Evolutionary conservation across 2,888 invertebrate genomes (phyloP), one percentile per base, ranked within the genome.

Genomic region (Pristionchus exspectatus): DNA sequence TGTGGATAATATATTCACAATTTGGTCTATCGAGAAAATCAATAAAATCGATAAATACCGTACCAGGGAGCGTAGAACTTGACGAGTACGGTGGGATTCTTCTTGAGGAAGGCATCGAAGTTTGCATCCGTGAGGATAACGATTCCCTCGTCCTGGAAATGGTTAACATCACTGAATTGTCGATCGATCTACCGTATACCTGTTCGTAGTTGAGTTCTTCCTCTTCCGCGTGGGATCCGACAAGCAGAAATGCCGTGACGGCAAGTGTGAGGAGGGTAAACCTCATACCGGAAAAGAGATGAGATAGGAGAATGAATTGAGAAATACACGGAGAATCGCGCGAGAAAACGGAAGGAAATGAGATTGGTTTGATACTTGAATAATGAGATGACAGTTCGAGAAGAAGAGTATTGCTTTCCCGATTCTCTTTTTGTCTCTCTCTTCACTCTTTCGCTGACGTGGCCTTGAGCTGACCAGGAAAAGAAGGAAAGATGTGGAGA

Each of bases 41-140:
- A 10, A 86, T 66, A 87, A n/a, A 30, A 50, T 54, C 72, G 69
- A 87, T 59, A 44, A 30, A 3, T 72, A 72, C 69, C 86, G 84
- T 93, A 96, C 96, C 96, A 96, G 50, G 96, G 96, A n/a, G 96
- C 96, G 94, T 96, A 96, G 93, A 96, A 96, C 93, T 96, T 96
- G 27, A 96, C 96, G 59, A 96, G 95, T 24, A 96, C 94, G 24
- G 95, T 95, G 66, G 96, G 96, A 77, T 96, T 93, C 87, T 93
- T 90, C 86, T 93, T 91, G 69, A 95, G 88, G 90, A 95, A 95
- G 18, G 90, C 92, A 90, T 95, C 95, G 87, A 95, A 95, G 88
- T 95, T 95, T 74, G 91, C 91, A 89, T 95, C 95, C 12, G 94
- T 95, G 16, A 95, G 92, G 12, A 94, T 91, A 24, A 92, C 92